Evolutionary conservation across 23 tunicate genomes (phyloP).

Genomic region (Diplosoma virens): DNA sequence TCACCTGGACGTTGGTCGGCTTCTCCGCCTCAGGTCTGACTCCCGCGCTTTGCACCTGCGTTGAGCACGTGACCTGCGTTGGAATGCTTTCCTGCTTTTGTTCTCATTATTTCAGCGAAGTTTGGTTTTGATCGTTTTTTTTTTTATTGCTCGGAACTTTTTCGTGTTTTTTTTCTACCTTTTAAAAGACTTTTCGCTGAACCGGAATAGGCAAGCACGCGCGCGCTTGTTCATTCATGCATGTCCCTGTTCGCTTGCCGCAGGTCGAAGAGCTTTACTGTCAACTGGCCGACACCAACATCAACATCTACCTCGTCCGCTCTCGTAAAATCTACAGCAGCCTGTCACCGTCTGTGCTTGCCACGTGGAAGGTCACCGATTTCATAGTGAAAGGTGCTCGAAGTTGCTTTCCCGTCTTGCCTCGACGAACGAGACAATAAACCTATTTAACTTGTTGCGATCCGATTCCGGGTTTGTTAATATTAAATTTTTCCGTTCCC

Average conservation of each 20-base stretch:
- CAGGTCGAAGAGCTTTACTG: conserved; percentile 89
- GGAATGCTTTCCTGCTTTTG: no score
- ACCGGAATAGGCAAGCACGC: neutral
- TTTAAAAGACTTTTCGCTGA: neutral
- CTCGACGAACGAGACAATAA: no score
- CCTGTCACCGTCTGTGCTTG: conserved; percentile 21
- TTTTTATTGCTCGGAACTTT: neutral
- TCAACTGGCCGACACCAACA: conserved; percentile 68
- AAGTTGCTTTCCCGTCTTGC: neutral
- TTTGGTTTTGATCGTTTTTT: neutral
- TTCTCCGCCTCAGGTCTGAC: conserved; percentile 27
- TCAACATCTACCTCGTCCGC: conserved; percentile 66
- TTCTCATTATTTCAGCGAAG: neutral
- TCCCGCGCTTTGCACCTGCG: no score
- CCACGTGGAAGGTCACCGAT: conserved; percentile 71
- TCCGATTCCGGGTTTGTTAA: no score
- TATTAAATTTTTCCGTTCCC: no score
- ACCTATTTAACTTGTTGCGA: no score
- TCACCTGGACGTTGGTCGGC: conserved; percentile 14
- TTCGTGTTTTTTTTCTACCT: neutral
- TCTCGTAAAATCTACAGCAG: conserved; percentile 75
- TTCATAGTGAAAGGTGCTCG: conserved; percentile 67
- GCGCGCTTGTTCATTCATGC: neutral
- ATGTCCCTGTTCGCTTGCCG: neutral
- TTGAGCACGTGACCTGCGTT: no score